phyloP scores from a whole-genome alignment of 2,888 invertebrate species.

The Drosophila prolongata region DNA sequence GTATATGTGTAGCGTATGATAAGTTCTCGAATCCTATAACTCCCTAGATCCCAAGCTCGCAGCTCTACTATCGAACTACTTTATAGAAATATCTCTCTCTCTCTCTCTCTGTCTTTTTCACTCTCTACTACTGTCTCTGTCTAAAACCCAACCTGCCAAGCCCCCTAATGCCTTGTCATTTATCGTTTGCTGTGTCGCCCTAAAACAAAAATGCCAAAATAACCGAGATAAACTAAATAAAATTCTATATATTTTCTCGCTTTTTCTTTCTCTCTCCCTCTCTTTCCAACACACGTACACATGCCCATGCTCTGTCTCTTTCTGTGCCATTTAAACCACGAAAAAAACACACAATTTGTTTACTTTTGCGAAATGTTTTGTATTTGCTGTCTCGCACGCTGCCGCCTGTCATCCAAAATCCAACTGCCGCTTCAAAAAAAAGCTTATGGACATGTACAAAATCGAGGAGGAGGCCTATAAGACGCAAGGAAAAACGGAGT shows the following conservation, averaged over 20 bases:
- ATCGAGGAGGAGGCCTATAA: conserved; percentile 96
- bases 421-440: conserved; percentile 54
- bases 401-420: conserved; percentile 50
- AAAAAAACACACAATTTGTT: conserved; percentile 30
- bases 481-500: conserved; percentile 94
- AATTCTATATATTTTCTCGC: conserved; percentile 23
- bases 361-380: conserved; percentile 43
- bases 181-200: conserved; percentile 44
- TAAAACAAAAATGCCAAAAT: conserved; percentile 7
- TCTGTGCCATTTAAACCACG: conserved; percentile 13
- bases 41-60: conserved; percentile 11
- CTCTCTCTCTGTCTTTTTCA: conserved; percentile 6
- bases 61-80: conserved; percentile 32
- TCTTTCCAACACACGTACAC: conserved; percentile 15
- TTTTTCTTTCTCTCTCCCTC: conserved; percentile 22
- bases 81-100: conserved; percentile 7
- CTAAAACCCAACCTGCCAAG: conserved; percentile 21
- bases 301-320: conserved; percentile 22
- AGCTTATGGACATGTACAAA: conserved; percentile 97
- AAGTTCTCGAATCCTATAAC: conserved; percentile 7
- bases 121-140: conserved; percentile 19
- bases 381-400: conserved; percentile 51
- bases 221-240: conserved; percentile 26
- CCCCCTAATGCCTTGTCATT: conserved; percentile 41
- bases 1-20: background rate